Evolutionary conservation across 2,113 vertebrate species (phyloP).

Genomic region (Balaeniceps rex): DNA sequence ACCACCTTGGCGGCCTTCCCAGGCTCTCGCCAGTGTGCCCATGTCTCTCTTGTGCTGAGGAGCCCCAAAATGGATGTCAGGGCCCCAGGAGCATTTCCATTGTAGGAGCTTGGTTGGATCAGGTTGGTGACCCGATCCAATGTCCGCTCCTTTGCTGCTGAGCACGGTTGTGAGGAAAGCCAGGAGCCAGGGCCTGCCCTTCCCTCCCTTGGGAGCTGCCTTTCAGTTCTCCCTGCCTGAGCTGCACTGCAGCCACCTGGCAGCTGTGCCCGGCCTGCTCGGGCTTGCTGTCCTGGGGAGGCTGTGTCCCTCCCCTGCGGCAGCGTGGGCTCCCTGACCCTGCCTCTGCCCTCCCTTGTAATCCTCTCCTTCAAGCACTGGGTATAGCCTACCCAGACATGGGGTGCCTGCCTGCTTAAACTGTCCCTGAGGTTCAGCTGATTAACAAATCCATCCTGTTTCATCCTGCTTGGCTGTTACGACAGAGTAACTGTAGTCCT

Average conservation of each 20-base stretch:
- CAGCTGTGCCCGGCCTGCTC: rapidly evolving
- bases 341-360: neutral
- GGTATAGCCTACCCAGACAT: rapidly evolving
- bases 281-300: neutral
- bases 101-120: neutral
- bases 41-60: neutral
- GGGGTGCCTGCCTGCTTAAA: neutral
- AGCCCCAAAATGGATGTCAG: neutral
- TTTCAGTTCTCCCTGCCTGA: neutral
- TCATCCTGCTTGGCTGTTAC: neutral
- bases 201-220: neutral
- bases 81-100: rapidly evolving
- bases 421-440: neutral
- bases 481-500: neutral
- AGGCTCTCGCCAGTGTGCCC: neutral
- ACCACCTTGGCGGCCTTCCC: neutral
- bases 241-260: neutral
- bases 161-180: neutral
- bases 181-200: neutral
- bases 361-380: neutral
- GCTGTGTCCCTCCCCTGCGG: rapidly evolving
- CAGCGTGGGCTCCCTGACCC: rapidly evolving
- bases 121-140: neutral
- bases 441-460: neutral
- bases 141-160: neutral